Evolutionary conservation across 2,797 vertebrate species (phyloP).

Genomic region (Anguilla pacifica): DNA sequence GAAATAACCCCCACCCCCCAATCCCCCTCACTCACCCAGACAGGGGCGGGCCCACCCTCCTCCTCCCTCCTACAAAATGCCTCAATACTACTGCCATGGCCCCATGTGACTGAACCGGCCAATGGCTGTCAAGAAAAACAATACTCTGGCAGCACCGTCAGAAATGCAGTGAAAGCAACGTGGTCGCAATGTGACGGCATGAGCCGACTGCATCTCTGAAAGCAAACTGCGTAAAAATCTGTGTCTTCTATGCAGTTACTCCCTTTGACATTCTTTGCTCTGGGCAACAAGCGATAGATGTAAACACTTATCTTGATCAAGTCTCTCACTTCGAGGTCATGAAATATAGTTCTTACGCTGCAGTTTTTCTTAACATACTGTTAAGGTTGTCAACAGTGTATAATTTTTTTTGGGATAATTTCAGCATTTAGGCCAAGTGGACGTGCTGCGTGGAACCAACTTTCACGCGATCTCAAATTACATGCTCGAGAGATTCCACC

Average conservation of each 20-base stretch:
- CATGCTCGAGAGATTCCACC: not conserved
- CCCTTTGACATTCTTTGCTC: not conserved
- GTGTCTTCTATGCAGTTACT: not conserved
- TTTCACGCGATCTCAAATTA: not conserved
- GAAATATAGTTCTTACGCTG: not conserved
- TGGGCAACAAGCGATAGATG: not conserved
- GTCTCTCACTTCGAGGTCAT: not conserved
- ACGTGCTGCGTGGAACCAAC: not conserved
- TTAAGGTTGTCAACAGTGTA: not conserved
- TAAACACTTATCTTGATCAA: not conserved
- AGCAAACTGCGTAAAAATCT: not conserved
- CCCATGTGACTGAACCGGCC: not conserved
- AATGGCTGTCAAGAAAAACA: not conserved
- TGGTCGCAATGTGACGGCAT: not conserved
- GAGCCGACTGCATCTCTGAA: not conserved
- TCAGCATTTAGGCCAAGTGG: not conserved
- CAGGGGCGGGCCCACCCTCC: not conserved
- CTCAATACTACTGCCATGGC: constrained; percentile 32
- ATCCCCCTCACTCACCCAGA: constrained; percentile 26
- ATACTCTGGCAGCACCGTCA: not conserved
- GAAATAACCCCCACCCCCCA: constrained; percentile 18
- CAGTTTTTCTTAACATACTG: not conserved
- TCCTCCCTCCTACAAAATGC: not conserved
- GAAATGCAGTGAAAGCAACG: not conserved
- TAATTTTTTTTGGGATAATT: not conserved